Evolutionary conservation across 2,797 vertebrate genomes (phyloP), one percentile per base, ranked within the genome.

Genomic region (Rhyacichthys aspro): DNA sequence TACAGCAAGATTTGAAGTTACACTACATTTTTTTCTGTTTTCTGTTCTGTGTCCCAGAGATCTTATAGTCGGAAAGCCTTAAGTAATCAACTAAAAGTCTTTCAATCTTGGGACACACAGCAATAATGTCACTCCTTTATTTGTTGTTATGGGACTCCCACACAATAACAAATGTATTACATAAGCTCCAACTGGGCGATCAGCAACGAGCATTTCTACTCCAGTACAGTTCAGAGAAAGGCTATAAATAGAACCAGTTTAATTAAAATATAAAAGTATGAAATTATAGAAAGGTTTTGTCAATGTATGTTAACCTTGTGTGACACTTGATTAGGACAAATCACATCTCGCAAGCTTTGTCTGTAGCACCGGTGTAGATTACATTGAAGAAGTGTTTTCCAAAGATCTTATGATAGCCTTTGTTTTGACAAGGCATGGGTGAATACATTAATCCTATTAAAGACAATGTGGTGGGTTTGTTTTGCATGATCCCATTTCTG

Each of bases 401-500:
- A 71, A 54, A 68, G 52, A 19, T n/a, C 37, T 2, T 59, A 47
- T 61, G 65, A 68, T 52, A 38, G 55, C 72, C 67, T 52, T 54
- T 34, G 37, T 33, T 70, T 49, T 74, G 55, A 45, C 55, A 61
- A 73, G 45, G 60, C 47, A 43, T 23, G 18, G 14, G 57, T 12
- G 72, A 82, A 86, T 78, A 64, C 61, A 41, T 78, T 58, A 78
- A 79, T 62, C 54, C 14, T 43, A 52, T 43, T 43, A 42, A 53
- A 50, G 57, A 41, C 45, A 43, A 48, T 72, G 17, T 66, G 57
- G 55, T 61, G 28, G 54, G 44, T 72, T 49, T 70, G 44, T 79
- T 52, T 82, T 76, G 66, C 58, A 53, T 18, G 9, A 32, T 67
- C 66, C 19, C 9, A 60, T 70, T 56, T 63, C 43, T 58, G 56